Evolutionary conservation across 1,140 invertebrate genomes (phyloP), one percentile per base, ranked within the genome.

Genomic region (Harlomillsia oculata): DNA sequence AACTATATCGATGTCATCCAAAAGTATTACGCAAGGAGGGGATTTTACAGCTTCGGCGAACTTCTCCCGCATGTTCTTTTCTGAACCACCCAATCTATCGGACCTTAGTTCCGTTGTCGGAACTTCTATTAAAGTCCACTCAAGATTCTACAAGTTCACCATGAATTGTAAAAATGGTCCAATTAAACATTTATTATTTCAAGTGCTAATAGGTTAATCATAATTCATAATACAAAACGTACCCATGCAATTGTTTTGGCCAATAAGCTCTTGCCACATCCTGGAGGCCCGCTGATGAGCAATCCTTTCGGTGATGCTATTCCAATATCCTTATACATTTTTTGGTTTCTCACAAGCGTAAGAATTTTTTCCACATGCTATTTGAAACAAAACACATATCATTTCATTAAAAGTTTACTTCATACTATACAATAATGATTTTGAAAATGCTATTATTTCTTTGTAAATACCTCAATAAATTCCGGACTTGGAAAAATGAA

Each of bases 41-140:
- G 77, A 68, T 28, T 75, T 71, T 5, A 80, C 69, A 18, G 91
- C 92, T 69, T 84, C 81, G 30, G 91, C 83, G 76, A 98, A 98
- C 4, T 97, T 69, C 56, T 93, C 83, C 54, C 93, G 76, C 50
- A 98, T 89, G 63, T 89, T 80, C 66, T 89, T 83, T 75, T 98
- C 95, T 13, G 89, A 95, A 70, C 97, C 93, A 0, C 94, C 94
- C 2, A 92, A 95, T 61, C 97, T 80, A 14, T 94, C 93, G n/a
- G 84, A 86, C 25, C 98, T 81, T 37, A 98, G 70, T 72, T 97
- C 91, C 3, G 94, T 89, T 0, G 88, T 88, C 39, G 87, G 80
- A 5, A 96, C 80, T 72, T 88, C 85, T 11, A 97, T 69, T 21
- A 96, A 71, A 1, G 89, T 86, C 46, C 96, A 67, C 40, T 70